phyloP scores from a whole-genome alignment of 2,113 vertebrate genomes.

The Perca fluviatilis region DNA sequence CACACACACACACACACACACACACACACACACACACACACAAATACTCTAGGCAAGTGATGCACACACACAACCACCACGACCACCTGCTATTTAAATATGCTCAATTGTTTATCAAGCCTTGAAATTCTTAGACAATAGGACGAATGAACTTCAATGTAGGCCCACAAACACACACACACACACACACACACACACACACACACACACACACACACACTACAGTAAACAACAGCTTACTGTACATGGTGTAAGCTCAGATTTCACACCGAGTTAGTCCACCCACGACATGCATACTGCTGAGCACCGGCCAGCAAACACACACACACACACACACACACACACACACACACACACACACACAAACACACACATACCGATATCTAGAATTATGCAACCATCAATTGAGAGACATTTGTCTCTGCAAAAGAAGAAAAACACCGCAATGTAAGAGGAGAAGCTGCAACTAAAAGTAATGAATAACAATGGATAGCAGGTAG shows the following conservation, averaged over 20 bases:
- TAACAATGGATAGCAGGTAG: slow-evolving; percentile 55
- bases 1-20: slow-evolving; percentile 19
- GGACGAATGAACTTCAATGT: slow-evolving; percentile 31
- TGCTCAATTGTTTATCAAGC: slow-evolving; percentile 30
- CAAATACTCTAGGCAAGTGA: slow-evolving; percentile 13
- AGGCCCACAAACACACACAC: background rate
- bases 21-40: slow-evolving; percentile 16
- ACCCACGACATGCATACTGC: slow-evolving; percentile 54
- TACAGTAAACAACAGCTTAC: slow-evolving; percentile 48
- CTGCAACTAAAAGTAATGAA: slow-evolving; percentile 71
- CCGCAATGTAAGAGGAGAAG: slow-evolving; percentile 64
- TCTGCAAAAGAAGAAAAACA: slow-evolving; percentile 52
- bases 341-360: slow-evolving; percentile 28
- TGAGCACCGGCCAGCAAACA: slow-evolving; percentile 49
- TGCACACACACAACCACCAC: slow-evolving; percentile 36
- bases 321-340: slow-evolving; percentile 29
- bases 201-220: slow-evolving; percentile 3
- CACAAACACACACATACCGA: slow-evolving; percentile 16
- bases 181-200: background rate
- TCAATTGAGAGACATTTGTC: slow-evolving; percentile 29
- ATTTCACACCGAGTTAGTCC: slow-evolving; percentile 54
- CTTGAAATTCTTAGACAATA: slow-evolving; percentile 40
- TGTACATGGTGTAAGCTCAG: slow-evolving; percentile 52
- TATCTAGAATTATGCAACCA: slow-evolving; percentile 19
- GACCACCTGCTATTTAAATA: slow-evolving; percentile 69